Conservation (phyloP, 2,797 vertebrate genomes). For the Ambastaia sidthimunki region DNA sequence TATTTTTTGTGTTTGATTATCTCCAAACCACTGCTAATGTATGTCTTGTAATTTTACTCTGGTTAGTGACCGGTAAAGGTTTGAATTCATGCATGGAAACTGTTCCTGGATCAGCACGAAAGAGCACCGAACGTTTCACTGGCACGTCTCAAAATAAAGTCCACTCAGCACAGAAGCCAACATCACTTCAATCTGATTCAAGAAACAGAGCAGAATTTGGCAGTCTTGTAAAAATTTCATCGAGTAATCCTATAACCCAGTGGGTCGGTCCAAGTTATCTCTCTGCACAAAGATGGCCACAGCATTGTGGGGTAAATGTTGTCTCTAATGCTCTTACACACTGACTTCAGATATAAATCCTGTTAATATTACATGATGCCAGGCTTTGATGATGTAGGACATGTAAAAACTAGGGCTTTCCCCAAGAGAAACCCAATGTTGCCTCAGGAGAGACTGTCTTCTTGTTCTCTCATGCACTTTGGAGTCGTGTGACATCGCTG, state of each 20-base stretch:
- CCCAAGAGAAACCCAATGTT: constrained; percentile 52
- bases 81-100: not conserved
- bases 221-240: constrained; percentile 65
- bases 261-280: constrained; percentile 66
- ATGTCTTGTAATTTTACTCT: too few relatives aligned
- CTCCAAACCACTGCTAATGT: too few relatives aligned
- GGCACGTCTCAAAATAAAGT: constrained; percentile 23
- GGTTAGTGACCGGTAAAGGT: too few relatives aligned
- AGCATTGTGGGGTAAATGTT: constrained; percentile 70
- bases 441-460: constrained; percentile 66
- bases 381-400: constrained; percentile 80
- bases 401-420: constrained; percentile 77
- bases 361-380: constrained; percentile 81
- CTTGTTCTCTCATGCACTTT: constrained; percentile 39
- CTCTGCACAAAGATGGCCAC: constrained; percentile 69
- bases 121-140: constrained; percentile 9
- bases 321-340: constrained; percentile 53
- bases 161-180: constrained; percentile 22
- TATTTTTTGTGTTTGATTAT: too few relatives aligned
- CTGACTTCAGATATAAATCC: constrained; percentile 74
- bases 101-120: constrained; percentile 10
- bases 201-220: constrained; percentile 53
- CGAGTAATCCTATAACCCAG: constrained; percentile 60
- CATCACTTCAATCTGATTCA: constrained; percentile 16
- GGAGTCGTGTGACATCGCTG: constrained; percentile 32